Percentiles rank a stretch among this genome's conserved stretches.
Conservation (phyloP, 2,113 vertebrate species). For the human region GRCh38 chr11:122944001-122944500, state of each 20-base stretch:
- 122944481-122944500: not conserved
- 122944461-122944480: not conserved
- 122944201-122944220: too few relatives aligned
- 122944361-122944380: not conserved
- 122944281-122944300: not conserved
- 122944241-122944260: not conserved
- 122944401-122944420: not conserved
- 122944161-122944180: too few relatives aligned
- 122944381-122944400: not conserved
- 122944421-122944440: not conserved
- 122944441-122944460: not conserved
- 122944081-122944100: too few relatives aligned
- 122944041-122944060: too few relatives aligned
- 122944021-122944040: too few relatives aligned
- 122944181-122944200: too few relatives aligned
- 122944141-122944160: too few relatives aligned
- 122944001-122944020: too few relatives aligned
- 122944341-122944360: not conserved
- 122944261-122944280: not conserved
- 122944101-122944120: too few relatives aligned
- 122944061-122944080: too few relatives aligned
- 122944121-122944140: too few relatives aligned
- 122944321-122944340: not conserved
- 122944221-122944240: not conserved
- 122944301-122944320: not conserved